phyloP scores from a whole-genome alignment of 2,797 vertebrate genomes.

The Anguilla megastoma region DNA sequence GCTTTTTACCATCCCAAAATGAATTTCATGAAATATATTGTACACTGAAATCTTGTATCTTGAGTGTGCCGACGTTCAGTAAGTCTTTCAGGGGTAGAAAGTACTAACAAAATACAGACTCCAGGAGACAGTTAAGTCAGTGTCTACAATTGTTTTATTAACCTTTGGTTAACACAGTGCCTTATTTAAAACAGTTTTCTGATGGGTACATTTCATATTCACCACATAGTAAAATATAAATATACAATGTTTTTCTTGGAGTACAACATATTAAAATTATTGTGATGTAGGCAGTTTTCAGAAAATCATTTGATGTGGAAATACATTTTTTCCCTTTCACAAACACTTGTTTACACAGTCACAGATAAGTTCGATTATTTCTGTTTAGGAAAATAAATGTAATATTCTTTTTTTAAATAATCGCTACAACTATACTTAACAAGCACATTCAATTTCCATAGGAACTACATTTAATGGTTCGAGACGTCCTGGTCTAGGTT shows the following conservation, averaged over 20 bases:
- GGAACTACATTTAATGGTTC: conserved; percentile 47
- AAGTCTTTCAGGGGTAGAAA: background rate
- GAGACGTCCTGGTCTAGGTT: conserved; percentile 23
- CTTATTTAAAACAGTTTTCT: conserved; percentile 32
- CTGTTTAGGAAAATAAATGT: conserved; percentile 64
- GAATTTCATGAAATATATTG: background rate
- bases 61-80: background rate
- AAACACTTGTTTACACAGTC: conserved; percentile 44
- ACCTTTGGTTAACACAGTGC: conserved; percentile 35
- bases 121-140: background rate
- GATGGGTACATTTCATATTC: conserved; percentile 46
- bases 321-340: conserved; percentile 44
- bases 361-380: conserved; percentile 47
- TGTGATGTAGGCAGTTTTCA: conserved; percentile 52
- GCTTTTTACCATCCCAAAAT: background rate
- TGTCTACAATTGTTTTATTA: conserved; percentile 40
- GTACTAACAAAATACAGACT: background rate
- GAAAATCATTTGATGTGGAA: conserved; percentile 46
- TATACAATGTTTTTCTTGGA: conserved; percentile 60
- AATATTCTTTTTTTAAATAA: conserved; percentile 46
- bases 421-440: conserved; percentile 43
- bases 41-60: background rate
- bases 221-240: conserved; percentile 64
- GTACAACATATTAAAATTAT: conserved; percentile 44
- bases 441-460: conserved; percentile 46